phyloP scores from a whole-genome alignment of 1,140 invertebrate species.

The Drosophila asahinai region DNA sequence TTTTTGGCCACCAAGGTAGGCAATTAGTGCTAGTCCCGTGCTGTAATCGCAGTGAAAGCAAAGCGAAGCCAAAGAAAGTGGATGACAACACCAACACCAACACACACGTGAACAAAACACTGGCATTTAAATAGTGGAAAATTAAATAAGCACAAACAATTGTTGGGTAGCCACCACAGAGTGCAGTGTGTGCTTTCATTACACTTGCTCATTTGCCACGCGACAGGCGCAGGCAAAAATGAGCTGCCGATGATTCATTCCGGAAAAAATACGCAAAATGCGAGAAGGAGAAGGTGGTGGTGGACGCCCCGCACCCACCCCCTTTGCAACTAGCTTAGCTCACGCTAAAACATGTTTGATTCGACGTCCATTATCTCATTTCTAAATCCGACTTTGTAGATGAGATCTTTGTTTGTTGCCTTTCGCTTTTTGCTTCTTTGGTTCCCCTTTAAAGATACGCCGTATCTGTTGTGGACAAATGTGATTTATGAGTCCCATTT shows the following conservation, averaged over 20 bases:
- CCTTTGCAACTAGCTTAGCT: conserved; percentile 9
- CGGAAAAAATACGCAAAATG: conserved; percentile 7
- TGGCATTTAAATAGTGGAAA: conserved; percentile 27
- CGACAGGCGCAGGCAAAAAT: conserved; percentile 19
- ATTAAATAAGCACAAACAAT: conserved; percentile 42
- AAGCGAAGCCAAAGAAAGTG: conserved; percentile 44
- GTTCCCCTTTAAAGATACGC: conserved; percentile 14
- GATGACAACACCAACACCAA: conserved; percentile 7
- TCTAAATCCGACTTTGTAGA: conserved; percentile 13
- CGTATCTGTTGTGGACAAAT: not conserved
- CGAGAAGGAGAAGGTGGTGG: conserved; percentile 15
- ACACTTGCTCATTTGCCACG: conserved; percentile 17
- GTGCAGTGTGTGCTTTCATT: conserved; percentile 13
- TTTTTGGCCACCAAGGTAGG: conserved; percentile 22
- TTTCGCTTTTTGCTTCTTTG: not conserved
- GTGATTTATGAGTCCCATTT: conserved; percentile 3
- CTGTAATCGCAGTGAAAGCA: conserved; percentile 16
- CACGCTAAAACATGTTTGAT: conserved; percentile 42
- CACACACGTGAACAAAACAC: conserved; percentile 1
- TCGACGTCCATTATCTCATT: conserved; percentile 44
- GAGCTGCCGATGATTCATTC: conserved; percentile 43
- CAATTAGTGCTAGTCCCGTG: not conserved
- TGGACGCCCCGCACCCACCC: conserved; percentile 23
- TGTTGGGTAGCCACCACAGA: not conserved
- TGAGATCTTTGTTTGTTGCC: conserved; percentile 8